These are phyloP conservation scores for Rissa tridactyla DNA, from an alignment of 2,113 vertebrate genomes.

Conservation along the genomic window DNA sequence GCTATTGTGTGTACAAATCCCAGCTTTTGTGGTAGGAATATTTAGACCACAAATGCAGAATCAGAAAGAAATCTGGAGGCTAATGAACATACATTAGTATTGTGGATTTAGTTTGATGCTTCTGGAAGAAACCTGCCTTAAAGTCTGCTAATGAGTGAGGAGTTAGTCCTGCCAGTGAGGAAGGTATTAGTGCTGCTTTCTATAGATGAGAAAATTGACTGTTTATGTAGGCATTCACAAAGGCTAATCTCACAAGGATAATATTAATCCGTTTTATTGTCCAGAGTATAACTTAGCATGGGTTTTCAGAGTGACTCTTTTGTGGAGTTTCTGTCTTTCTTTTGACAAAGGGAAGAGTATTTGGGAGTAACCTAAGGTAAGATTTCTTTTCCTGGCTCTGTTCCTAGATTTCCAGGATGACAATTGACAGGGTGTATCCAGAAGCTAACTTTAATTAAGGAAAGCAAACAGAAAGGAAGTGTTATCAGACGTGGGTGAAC, in stretches of 20 bases:
- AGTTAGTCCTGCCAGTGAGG: neutral
- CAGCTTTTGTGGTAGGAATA: neutral
- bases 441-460: neutral
- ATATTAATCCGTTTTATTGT: neutral
- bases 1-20: neutral
- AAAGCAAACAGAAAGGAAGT: constrained; percentile 1
- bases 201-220: neutral
- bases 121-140: neutral
- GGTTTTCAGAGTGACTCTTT: neutral
- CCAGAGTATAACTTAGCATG: neutral
- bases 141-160: neutral
- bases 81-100: neutral
- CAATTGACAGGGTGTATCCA: neutral
- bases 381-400: neutral
- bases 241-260: neutral
- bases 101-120: neutral
- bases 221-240: neutral
- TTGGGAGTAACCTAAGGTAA: neutral
- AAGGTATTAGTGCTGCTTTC: neutral
- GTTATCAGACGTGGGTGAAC: neutral
- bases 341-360: neutral
- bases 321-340: neutral
- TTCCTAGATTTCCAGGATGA: neutral
- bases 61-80: neutral
- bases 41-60: neutral